These are phyloP conservation scores for Copsychus sechellarum DNA, from an alignment of 2,113 vertebrate species.

Conservation along the genomic window DNA sequence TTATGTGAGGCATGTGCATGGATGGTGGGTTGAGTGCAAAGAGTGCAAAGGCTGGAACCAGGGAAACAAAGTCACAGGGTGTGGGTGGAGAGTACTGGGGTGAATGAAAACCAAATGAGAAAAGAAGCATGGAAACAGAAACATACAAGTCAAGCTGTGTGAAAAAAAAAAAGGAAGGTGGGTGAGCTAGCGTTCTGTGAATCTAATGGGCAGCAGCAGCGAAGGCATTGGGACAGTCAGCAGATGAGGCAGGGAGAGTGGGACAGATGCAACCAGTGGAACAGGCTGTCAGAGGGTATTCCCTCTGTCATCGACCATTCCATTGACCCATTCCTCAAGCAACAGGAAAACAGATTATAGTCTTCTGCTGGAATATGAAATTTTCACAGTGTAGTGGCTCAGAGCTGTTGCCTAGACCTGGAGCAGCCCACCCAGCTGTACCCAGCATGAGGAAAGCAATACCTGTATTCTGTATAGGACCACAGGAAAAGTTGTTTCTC, in stretches of 20 bases:
- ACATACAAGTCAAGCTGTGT: neutral
- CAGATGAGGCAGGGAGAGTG: neutral
- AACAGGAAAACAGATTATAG: neutral
- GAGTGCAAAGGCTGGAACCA: neutral
- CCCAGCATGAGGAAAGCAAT: neutral
- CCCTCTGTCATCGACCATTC: too few species aligned
- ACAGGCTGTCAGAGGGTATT: neutral
- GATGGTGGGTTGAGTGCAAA: neutral
- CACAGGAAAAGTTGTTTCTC: neutral
- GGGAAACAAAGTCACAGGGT: neutral
- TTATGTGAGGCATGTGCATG: neutral
- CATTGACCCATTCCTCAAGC: neutral
- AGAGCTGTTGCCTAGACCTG: neutral
- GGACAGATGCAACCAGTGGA: accelerated
- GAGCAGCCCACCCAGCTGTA: neutral
- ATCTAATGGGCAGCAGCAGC: neutral
- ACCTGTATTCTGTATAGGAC: neutral
- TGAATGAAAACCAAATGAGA: neutral
- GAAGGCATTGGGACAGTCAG: neutral
- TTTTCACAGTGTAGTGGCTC: neutral
- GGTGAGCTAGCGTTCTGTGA: neutral
- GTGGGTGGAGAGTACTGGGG: neutral
- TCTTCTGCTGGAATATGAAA: neutral
- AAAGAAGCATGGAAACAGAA: neutral
- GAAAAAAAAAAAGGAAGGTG: neutral